Evolutionary conservation across 1,140 invertebrate species (phyloP).

Genomic region (Dryas iulia): DNA sequence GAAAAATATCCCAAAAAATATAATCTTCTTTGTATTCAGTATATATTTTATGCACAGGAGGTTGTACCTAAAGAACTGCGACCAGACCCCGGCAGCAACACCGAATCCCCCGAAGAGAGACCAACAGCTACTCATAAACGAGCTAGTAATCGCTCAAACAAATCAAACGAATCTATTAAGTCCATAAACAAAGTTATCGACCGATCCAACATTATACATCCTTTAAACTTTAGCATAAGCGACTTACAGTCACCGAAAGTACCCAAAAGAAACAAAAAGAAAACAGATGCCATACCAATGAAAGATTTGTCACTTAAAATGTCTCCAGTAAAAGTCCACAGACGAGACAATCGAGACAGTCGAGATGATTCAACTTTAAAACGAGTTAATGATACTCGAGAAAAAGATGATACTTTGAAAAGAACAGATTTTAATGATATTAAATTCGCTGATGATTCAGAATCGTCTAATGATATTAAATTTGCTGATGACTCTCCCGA

Average conservation of each 20-base stretch:
- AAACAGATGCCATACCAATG: conserved; percentile 69
- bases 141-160: conserved; percentile 49
- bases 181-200: conserved; percentile 64
- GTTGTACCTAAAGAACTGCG: conserved; percentile 77
- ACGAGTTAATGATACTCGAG: conserved; percentile 62
- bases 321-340: conserved; percentile 62
- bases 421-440: conserved; percentile 67
- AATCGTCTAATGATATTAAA: conserved; percentile 74
- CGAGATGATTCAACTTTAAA: conserved; percentile 66
- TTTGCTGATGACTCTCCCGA: conserved; percentile 73
- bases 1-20: no score
- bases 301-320: conserved; percentile 64
- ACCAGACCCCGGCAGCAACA: conserved; percentile 80
- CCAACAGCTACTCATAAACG: conserved; percentile 52
- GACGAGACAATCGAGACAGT: conserved; percentile 56
- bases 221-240: conserved; percentile 75
- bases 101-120: conserved; percentile 75
- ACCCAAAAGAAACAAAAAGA: conserved; percentile 55
- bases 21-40: no score
- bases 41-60: conserved; percentile 50
- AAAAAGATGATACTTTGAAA: conserved; percentile 60
- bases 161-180: conserved; percentile 67
- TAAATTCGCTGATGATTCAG: conserved; percentile 76
- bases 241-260: conserved; percentile 68
- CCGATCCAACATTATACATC: conserved; percentile 72